Percentiles rank a stretch among this genome's conserved stretches.
These are phyloP conservation scores for Glossophaga mutica DNA, from an alignment of 2,797 vertebrate species.

Conservation along the genomic window DNA sequence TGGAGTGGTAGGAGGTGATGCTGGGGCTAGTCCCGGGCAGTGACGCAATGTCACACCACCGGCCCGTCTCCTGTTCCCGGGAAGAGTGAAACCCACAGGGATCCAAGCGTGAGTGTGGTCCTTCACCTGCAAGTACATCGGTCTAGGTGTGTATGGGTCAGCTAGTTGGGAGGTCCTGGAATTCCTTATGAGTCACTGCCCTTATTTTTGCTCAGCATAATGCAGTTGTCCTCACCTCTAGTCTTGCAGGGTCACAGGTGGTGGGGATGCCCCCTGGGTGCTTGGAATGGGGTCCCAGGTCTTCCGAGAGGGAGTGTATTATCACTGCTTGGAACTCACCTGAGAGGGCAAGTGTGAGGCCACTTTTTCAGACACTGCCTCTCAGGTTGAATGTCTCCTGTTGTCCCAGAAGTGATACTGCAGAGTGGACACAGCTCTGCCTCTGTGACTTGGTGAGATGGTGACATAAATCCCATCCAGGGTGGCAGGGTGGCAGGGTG, in stretches of 20 bases:
- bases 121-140: background rate
- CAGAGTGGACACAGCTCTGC: background rate
- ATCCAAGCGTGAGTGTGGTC: background rate
- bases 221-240: background rate
- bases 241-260: background rate
- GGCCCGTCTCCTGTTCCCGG: background rate
- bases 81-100: background rate
- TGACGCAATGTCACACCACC: background rate
- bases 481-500: too few species aligned
- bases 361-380: rapidly evolving
- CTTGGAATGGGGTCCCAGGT: background rate
- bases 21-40: background rate
- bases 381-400: background rate
- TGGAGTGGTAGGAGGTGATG: background rate
- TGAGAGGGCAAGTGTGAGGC: background rate
- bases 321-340: background rate
- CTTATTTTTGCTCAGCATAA: background rate
- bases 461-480: background rate
- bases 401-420: background rate
- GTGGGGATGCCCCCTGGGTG: background rate
- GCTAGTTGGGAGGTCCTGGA: background rate
- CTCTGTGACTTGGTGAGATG: background rate
- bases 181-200: background rate
- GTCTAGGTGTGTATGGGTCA: background rate
- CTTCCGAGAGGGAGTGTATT: background rate